Evolutionary conservation across 2,113 vertebrate species (phyloP).

Genomic region (Cathartes aura): DNA sequence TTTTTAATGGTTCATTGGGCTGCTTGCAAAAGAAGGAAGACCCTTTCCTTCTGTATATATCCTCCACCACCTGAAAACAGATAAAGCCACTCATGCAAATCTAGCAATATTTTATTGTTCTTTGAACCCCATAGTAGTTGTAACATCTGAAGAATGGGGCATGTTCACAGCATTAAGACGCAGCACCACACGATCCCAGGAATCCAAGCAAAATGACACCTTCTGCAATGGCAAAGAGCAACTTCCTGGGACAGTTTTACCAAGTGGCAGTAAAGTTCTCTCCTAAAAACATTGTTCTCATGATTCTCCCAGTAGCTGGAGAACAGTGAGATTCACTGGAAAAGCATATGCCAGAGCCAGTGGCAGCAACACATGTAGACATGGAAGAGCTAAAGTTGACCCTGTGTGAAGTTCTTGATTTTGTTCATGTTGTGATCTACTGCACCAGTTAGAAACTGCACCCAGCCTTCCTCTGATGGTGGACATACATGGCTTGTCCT

Average conservation of each 20-base stretch:
- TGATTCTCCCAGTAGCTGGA: neutral
- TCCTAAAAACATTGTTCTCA: neutral
- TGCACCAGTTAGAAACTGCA: slow-evolving; percentile 86
- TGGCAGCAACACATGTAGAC: neutral
- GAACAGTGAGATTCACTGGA: neutral
- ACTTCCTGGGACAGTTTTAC: neutral
- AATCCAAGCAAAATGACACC: slow-evolving; percentile 1
- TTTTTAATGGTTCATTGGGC: neutral
- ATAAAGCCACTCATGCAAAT: neutral
- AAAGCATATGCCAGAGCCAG: neutral
- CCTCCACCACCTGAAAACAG: neutral
- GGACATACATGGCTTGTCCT: slow-evolving; percentile 89
- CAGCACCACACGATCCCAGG: neutral
- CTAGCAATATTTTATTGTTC: slow-evolving; percentile 44
- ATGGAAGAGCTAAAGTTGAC: slow-evolving; percentile 58
- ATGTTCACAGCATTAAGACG: neutral
- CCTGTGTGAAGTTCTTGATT: slow-evolving; percentile 81
- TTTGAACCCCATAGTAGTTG: neutral
- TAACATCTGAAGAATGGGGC: neutral
- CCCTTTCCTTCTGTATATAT: neutral
- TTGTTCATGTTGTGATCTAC: slow-evolving; percentile 91
- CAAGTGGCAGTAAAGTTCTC: neutral
- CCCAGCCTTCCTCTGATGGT: slow-evolving; percentile 88
- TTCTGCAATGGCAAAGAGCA: neutral
- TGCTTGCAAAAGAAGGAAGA: neutral